phyloP scores from a whole-genome alignment of 2,888 invertebrate genomes.

The Aethes cnicana region DNA sequence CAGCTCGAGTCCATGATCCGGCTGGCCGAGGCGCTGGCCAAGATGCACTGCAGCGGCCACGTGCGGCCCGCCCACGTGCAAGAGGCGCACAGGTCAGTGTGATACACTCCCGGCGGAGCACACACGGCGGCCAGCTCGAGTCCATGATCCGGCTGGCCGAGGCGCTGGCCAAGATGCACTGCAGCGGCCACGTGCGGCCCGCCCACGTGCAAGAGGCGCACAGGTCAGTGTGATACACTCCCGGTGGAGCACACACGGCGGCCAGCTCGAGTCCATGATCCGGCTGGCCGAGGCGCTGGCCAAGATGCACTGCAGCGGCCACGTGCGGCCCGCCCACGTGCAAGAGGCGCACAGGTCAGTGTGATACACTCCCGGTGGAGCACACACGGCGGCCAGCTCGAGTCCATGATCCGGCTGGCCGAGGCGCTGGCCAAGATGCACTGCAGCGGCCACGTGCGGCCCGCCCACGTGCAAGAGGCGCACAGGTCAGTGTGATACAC shows the following conservation, averaged over 20 bases:
- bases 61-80: too few relatives aligned
- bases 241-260: constrained; percentile 87
- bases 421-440: too few relatives aligned
- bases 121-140: constrained; percentile 91
- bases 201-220: constrained; percentile 92
- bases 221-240: constrained; percentile 44
- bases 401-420: too few relatives aligned
- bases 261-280: constrained; percentile 91
- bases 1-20: constrained; percentile 96
- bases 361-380: too few relatives aligned
- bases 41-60: too few relatives aligned
- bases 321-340: constrained; percentile 93
- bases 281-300: constrained; percentile 98
- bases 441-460: too few relatives aligned
- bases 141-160: constrained; percentile 96
- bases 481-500: too few relatives aligned
- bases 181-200: constrained; percentile 92
- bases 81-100: too few relatives aligned
- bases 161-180: constrained; percentile 97
- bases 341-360: constrained; percentile 85
- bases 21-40: constrained; percentile 94
- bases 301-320: constrained; percentile 95
- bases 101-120: constrained; percentile 88
- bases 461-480: too few relatives aligned
- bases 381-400: too few relatives aligned